Base-by-base conservation (phyloP, 1,140 invertebrate species). In the Catajapyx aquilonaris region DNA sequence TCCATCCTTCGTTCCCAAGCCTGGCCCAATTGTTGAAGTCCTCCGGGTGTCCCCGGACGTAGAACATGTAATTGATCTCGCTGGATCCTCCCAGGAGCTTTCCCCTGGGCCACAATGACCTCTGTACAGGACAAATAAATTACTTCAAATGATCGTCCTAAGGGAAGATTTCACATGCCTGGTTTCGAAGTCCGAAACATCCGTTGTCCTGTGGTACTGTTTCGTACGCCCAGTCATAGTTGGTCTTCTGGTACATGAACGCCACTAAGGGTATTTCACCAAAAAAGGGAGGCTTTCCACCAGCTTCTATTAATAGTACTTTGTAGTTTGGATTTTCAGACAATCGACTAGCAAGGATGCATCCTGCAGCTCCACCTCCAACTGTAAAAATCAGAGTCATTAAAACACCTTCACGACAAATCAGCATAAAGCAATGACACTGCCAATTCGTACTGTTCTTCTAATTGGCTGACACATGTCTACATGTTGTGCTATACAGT, bases 11-110 rank as follows among this genome's bases (percentile, higher is more conserved):
- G 23, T 60, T 61, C 5, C 67, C 60, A 38, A 57, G 42, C 21
- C 28, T 19, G 38, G 61, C 62, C 74, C 74, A 77, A n/a, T 55
- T 44, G 49, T 77, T 66, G 48, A 69, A 77, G 50, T 77, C 73
- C 34, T 49, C 46, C 9, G 58, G 58, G 55, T 73, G 66, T 3
- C 73, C 74, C 40, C 73, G 53, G 2, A 67, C 59, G 45, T 76
- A 73, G 2, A 69, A 55, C 65, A 76, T 69, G 20, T 61, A 67
- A 48, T 78, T 78, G 10, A 76, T 53, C 2, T 66, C 59, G 5
- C 64, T 68, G 17, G 61, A 61, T 7, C 72, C 72, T 13, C 71
- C 73, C 45, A 63, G 40, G 21, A 60, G 61, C 42, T 54, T 57
- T 4, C 60, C 61, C 37, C 64, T 57, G 5, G 62, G 53, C 54